Evolutionary conservation across 2,797 vertebrate genomes (phyloP), one percentile per base, ranked within the genome.

Genomic region (Gadopsis bispinosus): DNA sequence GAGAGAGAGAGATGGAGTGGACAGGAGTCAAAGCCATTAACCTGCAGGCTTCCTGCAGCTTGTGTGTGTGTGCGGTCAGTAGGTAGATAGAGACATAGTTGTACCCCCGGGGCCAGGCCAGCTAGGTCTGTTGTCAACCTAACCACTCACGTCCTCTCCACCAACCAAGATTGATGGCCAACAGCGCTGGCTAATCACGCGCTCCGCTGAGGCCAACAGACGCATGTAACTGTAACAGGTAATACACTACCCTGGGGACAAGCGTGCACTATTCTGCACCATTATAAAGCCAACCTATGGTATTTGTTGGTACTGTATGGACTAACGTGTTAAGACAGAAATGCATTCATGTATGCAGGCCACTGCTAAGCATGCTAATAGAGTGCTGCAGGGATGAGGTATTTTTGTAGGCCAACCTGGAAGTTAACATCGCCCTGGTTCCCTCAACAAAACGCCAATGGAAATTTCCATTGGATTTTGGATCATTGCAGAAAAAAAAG

Each of bases 21-120:
- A 84, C 75, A 79, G 86, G 73, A 90, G 88, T 88, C 74, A 89
- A 89, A 91, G 87, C 86, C 77, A 93, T 93, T 94, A 93, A 92
- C 91, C 92, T 83, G 77, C 72, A 85, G 79, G 80, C 81, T 81
- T 50, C 2, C 26, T 26, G 26, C 26, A 26, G 26, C 26, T 26
- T 37, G 35, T 26, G 61, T 62, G 35, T 26, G 62, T 56, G 63
- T 69, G 70, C 26, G 81, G 64, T 73, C 31, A 20, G 62, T 59
- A 16, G 67, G 67, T 80, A 69, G 77, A 79, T 72, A 72, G 73
- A 86, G 79, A 89, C 75, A 77, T 48, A 74, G 79, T 67, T 58
- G 59, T 75, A 81, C 81, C 87, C 85, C 85, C 8, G 33, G 48
- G 86, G 85, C 73, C 60, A 78, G 84, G 70, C 72, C 70, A 73